phyloP scores from a whole-genome alignment of 1,140 invertebrate species.

The Diorhabda elongata region DNA sequence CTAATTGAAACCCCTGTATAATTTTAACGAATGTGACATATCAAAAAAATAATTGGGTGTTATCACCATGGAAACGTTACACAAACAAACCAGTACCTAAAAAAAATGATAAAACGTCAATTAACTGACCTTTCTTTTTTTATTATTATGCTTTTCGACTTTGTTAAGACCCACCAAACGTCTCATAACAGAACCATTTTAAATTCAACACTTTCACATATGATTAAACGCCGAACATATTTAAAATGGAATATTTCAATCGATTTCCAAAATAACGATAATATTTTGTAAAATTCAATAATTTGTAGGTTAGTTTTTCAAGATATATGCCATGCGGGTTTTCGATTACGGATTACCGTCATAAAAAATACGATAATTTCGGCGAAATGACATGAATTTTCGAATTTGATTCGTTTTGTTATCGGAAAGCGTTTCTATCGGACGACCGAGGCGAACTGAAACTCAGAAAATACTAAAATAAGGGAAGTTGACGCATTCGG shows the following conservation, averaged over 20 bases:
- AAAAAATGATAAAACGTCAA: not conserved
- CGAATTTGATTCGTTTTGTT: not conserved
- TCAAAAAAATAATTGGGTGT: slow-evolving; percentile 1
- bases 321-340: not conserved
- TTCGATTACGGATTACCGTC: not conserved
- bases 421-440: not conserved
- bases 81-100: slow-evolving; percentile 4
- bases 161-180: slow-evolving; percentile 10
- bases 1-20: no score
- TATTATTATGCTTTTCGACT: slow-evolving; percentile 17
- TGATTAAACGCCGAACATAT: not conserved
- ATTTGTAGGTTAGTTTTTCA: no score
- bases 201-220: slow-evolving; percentile 4
- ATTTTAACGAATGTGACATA: no score
- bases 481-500: slow-evolving; percentile 21
- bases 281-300: no score
- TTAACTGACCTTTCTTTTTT: slow-evolving; percentile 17
- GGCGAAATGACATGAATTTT: not conserved
- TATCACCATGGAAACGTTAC: slow-evolving; percentile 9
- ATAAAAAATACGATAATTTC: not conserved
- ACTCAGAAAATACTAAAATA: slow-evolving; percentile 12
- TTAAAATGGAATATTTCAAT: not conserved
- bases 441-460: slow-evolving; percentile 10
- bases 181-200: slow-evolving; percentile 16
- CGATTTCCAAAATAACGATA: not conserved